Evolutionary conservation across 2,797 vertebrate genomes (phyloP), one percentile per base, ranked within the genome.

Genomic region (Oreonectes daqikongensis): DNA sequence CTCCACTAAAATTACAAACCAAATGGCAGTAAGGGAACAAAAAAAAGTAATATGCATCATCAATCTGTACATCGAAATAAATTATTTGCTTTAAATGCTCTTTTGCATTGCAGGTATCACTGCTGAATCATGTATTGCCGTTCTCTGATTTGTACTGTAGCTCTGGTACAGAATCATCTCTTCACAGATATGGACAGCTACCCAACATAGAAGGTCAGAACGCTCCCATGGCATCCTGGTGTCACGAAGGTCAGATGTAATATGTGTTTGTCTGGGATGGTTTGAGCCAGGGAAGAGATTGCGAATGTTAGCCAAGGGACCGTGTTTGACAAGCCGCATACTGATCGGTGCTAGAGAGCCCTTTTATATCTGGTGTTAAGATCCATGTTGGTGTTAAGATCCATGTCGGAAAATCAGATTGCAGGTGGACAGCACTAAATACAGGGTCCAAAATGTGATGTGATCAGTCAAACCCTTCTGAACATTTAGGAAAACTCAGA

Each of bases 231-330:
- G 12, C 52, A 55, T 26, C 22, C 52, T 26, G 52, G 24, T 26
- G 52, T 26, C 52, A 55, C 5, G 52, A 55, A 26, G 22, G 20
- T 55, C 52, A 55, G 52, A 61, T 61, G 59, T 61, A 61, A 61
- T 61, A 61, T 61, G 26, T 38, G 59, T 35, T 38, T 35, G 28
- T 35, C 59, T 12, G 18, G 30, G 17, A 60, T 4, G 57, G 26
- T 60, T 53, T 53, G 20, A 11, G 53, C 24, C 30, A 61, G 59
- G 35, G 59, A 61, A 20, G 30, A 61, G 30, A 61, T 18, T 60
- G 28, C 9, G 17, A 32, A 60, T 61, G 30, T 61, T 32, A 60
- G 26, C 26, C 26, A 32, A 60, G 57, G 22, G 26, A 60, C 28
- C n/a, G 14, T 60, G 28, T 30, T 20, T 61, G 59, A 35, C 59